A percentile compares a stretch with the other conserved stretches of the same genome.
phyloP scores from a whole-genome alignment of 2,888 invertebrate genomes.

The Sesia apiformis region DNA sequence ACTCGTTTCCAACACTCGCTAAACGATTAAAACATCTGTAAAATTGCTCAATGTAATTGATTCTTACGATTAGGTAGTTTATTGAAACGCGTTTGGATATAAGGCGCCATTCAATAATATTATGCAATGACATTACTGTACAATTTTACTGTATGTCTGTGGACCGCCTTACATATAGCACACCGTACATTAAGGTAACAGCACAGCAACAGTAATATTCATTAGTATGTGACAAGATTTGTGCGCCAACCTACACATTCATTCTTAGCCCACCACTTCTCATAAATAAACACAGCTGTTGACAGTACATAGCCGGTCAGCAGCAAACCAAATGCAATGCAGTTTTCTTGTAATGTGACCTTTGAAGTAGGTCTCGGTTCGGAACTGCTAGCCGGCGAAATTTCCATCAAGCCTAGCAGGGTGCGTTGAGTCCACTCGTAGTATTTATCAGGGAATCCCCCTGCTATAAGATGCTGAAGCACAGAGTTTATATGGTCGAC shows the following conservation, averaged over 20 bases:
- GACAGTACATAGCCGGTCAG: conserved; percentile 23
- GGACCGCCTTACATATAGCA: too few relatives aligned
- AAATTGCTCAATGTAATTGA: too few relatives aligned
- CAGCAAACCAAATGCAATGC: conserved; percentile 24
- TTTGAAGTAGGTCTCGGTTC: conserved; percentile 20
- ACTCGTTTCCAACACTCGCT: too few relatives aligned
- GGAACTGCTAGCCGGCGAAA: conserved; percentile 1
- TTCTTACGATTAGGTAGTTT: too few relatives aligned
- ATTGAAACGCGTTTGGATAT: too few relatives aligned
- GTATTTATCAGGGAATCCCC: conserved; percentile 33
- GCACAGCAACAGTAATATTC: not conserved
- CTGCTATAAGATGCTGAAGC: conserved; percentile 27
- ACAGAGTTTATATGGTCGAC: conserved; percentile 18
- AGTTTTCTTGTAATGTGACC: conserved; percentile 18
- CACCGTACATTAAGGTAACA: too few relatives aligned
- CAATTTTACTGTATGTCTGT: too few relatives aligned
- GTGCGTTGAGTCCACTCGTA: conserved; percentile 32
- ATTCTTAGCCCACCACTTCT: conserved; percentile 13
- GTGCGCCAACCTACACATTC: not conserved
- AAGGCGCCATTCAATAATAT: too few relatives aligned
- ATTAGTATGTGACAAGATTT: not conserved
- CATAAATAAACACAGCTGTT: conserved; percentile 19
- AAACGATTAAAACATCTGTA: too few relatives aligned
- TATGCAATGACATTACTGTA: too few relatives aligned
- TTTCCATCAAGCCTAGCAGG: conserved; percentile 16